phyloP scores from a whole-genome alignment of 2,113 vertebrate genomes.

The Todiramphus chloris region DNA sequence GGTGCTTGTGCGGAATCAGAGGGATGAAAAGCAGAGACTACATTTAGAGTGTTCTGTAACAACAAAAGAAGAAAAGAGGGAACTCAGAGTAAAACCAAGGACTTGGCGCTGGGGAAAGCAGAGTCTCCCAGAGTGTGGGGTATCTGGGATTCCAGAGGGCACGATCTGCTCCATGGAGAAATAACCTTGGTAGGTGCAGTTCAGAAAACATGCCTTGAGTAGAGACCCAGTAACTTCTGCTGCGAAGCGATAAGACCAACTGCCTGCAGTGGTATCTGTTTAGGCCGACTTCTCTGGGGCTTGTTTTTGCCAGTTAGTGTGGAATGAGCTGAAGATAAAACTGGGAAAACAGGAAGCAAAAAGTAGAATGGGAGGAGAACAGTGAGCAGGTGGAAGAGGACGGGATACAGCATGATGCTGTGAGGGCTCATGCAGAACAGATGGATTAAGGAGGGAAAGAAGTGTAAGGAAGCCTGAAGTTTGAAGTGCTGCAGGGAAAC shows the following conservation, averaged over 20 bases:
- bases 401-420: fast-evolving
- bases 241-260: background rate
- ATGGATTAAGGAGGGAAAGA: background rate
- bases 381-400: background rate
- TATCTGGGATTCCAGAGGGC: background rate
- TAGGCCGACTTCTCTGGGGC: background rate
- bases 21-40: background rate
- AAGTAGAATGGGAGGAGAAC: background rate
- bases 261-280: background rate
- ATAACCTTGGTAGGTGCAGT: background rate
- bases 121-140: background rate
- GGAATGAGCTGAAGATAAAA: background rate
- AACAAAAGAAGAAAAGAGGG: background rate
- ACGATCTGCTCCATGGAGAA: background rate
- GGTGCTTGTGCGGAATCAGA: background rate
- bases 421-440: background rate
- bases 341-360: background rate
- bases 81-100: background rate
- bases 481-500: background rate
- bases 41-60: background rate
- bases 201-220: background rate
- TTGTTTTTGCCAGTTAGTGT: background rate
- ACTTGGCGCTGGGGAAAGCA: background rate
- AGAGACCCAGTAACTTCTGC: background rate
- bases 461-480: background rate